Evolutionary conservation across 2,888 invertebrate genomes (phyloP).

Genomic region (Euzophera pinguis): DNA sequence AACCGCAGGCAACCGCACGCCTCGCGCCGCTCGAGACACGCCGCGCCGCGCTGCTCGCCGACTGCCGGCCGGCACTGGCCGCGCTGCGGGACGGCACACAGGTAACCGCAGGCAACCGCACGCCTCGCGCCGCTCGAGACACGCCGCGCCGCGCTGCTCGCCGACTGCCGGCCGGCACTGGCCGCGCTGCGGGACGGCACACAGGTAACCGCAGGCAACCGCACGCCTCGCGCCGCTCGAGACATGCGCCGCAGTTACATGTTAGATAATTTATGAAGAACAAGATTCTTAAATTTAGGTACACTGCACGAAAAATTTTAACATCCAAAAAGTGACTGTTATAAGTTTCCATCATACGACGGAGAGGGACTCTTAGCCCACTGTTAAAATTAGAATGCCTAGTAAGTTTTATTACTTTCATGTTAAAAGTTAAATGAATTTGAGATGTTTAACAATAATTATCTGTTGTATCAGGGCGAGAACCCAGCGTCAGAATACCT

Average conservation of each 20-base stretch:
- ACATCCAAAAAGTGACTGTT: too few relatives aligned
- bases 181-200: not conserved
- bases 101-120: not conserved
- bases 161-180: not conserved
- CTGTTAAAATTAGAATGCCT: too few relatives aligned
- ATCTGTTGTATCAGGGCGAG: conserved; percentile 31
- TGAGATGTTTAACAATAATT: not conserved
- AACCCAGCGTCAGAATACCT: conserved; percentile 48
- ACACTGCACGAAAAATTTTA: too few relatives aligned
- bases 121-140: too few relatives aligned
- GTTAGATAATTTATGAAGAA: too few relatives aligned
- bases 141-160: not conserved
- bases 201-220: not conserved
- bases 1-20: not conserved
- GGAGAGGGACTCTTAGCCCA: too few relatives aligned
- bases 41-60: not conserved
- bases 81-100: not conserved
- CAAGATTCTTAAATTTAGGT: too few relatives aligned
- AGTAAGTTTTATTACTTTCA: too few relatives aligned
- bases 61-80: not conserved
- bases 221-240: too few relatives aligned
- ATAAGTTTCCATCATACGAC: too few relatives aligned
- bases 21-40: too few relatives aligned
- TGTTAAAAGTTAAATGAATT: too few relatives aligned
- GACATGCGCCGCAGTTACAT: not conserved